These are phyloP conservation scores for Platalea minor DNA, from an alignment of 2,797 vertebrate genomes.

Conservation along the genomic window DNA sequence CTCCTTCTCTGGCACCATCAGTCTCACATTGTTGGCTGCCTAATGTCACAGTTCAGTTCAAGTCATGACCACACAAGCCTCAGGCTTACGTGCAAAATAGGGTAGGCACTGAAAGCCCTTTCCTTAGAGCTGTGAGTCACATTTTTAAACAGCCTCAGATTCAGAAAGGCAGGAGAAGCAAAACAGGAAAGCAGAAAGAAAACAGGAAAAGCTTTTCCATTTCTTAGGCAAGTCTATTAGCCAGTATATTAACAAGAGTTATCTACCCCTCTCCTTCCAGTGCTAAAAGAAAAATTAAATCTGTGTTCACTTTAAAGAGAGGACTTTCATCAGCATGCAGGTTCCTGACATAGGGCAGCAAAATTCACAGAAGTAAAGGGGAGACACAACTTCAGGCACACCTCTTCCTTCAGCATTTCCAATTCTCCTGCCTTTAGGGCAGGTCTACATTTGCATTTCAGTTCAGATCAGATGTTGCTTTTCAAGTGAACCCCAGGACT, in stretches of 20 bases:
- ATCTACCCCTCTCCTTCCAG: background rate
- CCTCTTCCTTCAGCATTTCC: background rate
- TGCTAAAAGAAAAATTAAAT: background rate
- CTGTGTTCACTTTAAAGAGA: background rate
- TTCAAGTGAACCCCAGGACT: background rate
- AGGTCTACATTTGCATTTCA: background rate
- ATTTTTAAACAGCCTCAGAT: background rate
- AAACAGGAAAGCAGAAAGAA: background rate
- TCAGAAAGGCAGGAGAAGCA: background rate
- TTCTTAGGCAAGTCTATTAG: background rate
- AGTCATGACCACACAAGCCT: background rate
- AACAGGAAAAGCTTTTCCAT: background rate
- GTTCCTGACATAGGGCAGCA: background rate
- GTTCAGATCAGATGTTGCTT: background rate
- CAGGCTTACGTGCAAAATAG: background rate
- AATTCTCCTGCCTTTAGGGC: background rate
- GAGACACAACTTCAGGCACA: background rate
- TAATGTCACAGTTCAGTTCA: background rate
- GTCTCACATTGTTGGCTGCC: background rate
- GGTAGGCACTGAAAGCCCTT: background rate
- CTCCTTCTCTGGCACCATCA: background rate
- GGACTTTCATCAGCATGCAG: background rate
- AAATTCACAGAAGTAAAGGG: background rate
- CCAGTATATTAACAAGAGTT: background rate
- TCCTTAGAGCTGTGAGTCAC: background rate